Base-by-base conservation (phyloP, 2,888 invertebrate genomes). In the Julus scanicus region DNA sequence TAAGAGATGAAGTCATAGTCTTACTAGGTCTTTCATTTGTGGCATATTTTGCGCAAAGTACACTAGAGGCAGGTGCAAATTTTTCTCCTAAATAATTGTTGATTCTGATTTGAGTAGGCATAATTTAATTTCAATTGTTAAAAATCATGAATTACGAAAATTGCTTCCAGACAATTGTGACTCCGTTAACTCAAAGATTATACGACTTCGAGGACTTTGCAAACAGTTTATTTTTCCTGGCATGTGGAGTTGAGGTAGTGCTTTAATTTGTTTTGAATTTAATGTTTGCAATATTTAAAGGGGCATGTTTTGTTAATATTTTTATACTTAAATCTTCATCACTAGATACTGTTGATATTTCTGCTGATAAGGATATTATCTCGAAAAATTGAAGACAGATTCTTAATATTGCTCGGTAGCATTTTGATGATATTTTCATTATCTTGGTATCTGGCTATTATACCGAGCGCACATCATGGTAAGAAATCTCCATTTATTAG, bases 1-100 rank as follows among this genome's bases (percentile, higher is more conserved):
- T 92, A 5, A 90, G 92, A 88, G 92, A 93, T 90, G 92, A 92
- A 89, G 91, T 93, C 29, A 90, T 93, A 4, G 91, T 92, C 5
- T 90, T 93, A n/a, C 89, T 93, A 80, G 91, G 91, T 37, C 90
- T 92, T 88, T 91, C 92, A 86, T 93, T 93, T 89, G 92, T 92
- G 71, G 91, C 92, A 6, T 92, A 92, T 89, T 93, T 93, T 90
- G 92, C 92, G 88, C 93, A 93, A 90, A 90, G 92, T 17, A 91
- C 91, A 29, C 90, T 93, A 53, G 93, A 93, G 91, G 93, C 92
- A 90, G 90, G 90, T 88, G n/a, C 48, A 83, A 13, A 37, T 5
- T 80, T 80, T 80, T 80, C 29, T 29, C 71, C 71, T 71, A 4
- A 8, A 80, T 11, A 37, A 13, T 1, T 37, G 13, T 80, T 80